These are phyloP conservation scores for Bovichtus variegatus DNA, from an alignment of 2,797 vertebrate species.

Conservation along the genomic window DNA sequence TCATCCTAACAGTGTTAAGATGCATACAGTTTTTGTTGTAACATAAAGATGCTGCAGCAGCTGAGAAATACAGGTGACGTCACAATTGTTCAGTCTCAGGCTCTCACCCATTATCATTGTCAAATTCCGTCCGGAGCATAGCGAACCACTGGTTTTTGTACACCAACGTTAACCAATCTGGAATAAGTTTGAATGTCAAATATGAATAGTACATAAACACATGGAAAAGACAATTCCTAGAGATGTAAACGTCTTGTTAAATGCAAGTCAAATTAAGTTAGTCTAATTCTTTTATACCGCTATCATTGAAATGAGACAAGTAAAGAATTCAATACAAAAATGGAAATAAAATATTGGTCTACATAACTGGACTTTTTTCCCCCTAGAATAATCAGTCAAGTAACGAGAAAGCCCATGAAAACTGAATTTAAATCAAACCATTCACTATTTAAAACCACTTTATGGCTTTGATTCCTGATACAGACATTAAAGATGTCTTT, in stretches of 20 bases:
- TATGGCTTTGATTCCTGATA: neutral
- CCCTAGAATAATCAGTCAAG: neutral
- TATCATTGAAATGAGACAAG: neutral
- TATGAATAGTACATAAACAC: constrained; percentile 34
- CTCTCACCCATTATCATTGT: constrained; percentile 94
- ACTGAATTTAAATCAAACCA: neutral
- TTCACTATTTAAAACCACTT: neutral
- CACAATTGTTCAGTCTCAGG: neutral
- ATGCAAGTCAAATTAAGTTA: neutral
- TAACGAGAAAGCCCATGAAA: neutral
- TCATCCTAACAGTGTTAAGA: neutral
- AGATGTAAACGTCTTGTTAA: neutral
- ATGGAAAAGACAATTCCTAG: neutral
- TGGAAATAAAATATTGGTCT: neutral
- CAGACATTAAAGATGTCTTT: neutral
- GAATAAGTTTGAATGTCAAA: neutral
- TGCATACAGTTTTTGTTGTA: neutral
- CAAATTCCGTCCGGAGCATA: constrained; percentile 97
- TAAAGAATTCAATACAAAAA: neutral
- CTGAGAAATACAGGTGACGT: neutral
- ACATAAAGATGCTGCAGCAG: neutral
- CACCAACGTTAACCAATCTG: constrained; percentile 93
- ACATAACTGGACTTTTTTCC: neutral
- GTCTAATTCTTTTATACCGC: neutral
- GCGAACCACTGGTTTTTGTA: constrained; percentile 99